Evolutionary conservation across 2,113 vertebrate genomes (phyloP).

Genomic region (Dissostichus mawsoni): DNA sequence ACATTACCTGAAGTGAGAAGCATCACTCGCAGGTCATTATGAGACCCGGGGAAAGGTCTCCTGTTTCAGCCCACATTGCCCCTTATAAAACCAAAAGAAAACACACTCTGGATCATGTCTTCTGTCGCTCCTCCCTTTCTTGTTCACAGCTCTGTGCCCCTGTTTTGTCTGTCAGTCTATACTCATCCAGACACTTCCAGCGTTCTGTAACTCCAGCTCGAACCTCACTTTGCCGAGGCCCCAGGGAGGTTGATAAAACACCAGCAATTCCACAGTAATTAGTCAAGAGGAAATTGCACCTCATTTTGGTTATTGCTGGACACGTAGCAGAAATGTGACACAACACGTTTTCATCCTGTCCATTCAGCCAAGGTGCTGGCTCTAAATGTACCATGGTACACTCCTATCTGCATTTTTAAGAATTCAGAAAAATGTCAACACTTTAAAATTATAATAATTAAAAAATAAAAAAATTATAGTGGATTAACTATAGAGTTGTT

Average conservation of each 20-base stretch:
- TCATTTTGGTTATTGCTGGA: slow-evolving; percentile 82
- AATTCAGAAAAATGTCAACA: not conserved
- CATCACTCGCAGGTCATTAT: slow-evolving; percentile 1
- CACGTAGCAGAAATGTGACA: slow-evolving; percentile 67
- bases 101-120: slow-evolving; percentile 30
- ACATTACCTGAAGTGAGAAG: not conserved
- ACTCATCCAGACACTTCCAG: slow-evolving; percentile 57
- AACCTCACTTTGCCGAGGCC: slow-evolving; percentile 40
- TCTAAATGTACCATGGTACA: slow-evolving; percentile 1
- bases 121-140: not conserved
- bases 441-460: no score
- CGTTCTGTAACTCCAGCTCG: slow-evolving; percentile 24
- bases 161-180: slow-evolving; percentile 26
- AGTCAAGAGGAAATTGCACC: slow-evolving; percentile 84
- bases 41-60: slow-evolving; percentile 1
- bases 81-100: slow-evolving; percentile 6
- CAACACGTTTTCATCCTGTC: slow-evolving; percentile 64
- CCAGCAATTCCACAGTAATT: slow-evolving; percentile 79
- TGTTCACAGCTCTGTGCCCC: slow-evolving; percentile 29
- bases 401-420: not conserved
- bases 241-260: slow-evolving; percentile 69
- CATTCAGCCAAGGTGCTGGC: slow-evolving; percentile 72
- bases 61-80: slow-evolving; percentile 17
- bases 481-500: no score
- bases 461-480: no score